Percentiles rank a stretch among this genome's conserved stretches.
These are phyloP conservation scores for Holcopasites calliopsidis DNA, from an alignment of 1,140 invertebrate species.

Conservation along the genomic window DNA sequence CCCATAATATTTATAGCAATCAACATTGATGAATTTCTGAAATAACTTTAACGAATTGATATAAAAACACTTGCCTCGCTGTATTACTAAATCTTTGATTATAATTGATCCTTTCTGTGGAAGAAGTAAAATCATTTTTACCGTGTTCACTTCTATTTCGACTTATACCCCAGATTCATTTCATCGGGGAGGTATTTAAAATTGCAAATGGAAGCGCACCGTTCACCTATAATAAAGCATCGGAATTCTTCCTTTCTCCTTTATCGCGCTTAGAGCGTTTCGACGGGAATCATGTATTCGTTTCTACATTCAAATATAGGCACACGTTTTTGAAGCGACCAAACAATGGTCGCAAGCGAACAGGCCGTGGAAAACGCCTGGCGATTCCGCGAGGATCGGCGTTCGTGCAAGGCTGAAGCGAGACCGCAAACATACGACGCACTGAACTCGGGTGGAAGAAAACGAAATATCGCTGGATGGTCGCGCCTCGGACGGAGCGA, in stretches of 20 bases:
- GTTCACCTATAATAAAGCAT: background rate
- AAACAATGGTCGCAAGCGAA: background rate
- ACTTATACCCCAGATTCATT: background rate
- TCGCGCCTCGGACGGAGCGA: conserved; percentile 54
- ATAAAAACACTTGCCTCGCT: too few species aligned
- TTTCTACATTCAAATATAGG: background rate
- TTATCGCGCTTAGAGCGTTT: background rate
- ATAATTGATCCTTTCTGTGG: background rate
- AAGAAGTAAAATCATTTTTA: background rate
- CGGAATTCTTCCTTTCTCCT: background rate
- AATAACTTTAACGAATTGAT: background rate
- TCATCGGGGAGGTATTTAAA: background rate
- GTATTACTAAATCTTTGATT: background rate
- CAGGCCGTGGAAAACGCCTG: conserved; percentile 27
- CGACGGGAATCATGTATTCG: background rate
- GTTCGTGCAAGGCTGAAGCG: conserved; percentile 57
- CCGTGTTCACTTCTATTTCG: background rate
- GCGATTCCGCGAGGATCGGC: conserved; percentile 45
- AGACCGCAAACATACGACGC: conserved; percentile 42
- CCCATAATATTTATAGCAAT: background rate
- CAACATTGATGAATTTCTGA: background rate
- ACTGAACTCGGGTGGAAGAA: conserved; percentile 24
- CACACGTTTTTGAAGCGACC: conserved; percentile 20
- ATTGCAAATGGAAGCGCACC: too few species aligned
- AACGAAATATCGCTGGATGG: conserved; percentile 53